Evolutionary conservation across 2,797 vertebrate genomes (phyloP), one percentile per base, ranked within the genome.

Genomic region (Dermochelys coriacea): DNA sequence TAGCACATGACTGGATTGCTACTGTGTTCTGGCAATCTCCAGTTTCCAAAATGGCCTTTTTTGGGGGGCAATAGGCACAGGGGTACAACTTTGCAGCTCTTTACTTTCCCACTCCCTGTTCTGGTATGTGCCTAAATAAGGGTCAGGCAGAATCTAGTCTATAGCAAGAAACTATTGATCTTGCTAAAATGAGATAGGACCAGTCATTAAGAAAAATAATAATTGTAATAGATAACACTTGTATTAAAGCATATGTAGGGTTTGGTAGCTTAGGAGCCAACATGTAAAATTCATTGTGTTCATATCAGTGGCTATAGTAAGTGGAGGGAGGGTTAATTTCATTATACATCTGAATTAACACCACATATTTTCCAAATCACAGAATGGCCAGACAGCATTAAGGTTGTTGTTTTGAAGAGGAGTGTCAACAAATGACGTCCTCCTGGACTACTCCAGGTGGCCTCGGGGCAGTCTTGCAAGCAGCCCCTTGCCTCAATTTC

Each of bases 291-390:
- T 90, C 54, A 68, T n/a, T 84, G 82, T 82, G 88, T 78, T 91
- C 88, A 82, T 92, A 84, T 71, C 86, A 94, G 74, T 84, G 86
- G 55, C 85, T 92, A 87, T 57, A 95, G 78, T 59, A 94, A 68
- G 80, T 85, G 52, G 82, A 89, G 47, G 75, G 55, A 91, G 91
- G 86, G 93, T 88, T 86, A 89, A 94, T 94, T 91, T 93, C 50
- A n/a, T 68, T 59, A 29, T 27, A 14, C 29, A 29, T 27, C 55
- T 59, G 27, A 59, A 59, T 59, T 59, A 59, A 29, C 11, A 59
- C 27, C 55, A 59, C 55, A 59, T 12, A 59, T 29, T 59, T 59
- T 59, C 55, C 27, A 59, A 11, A 59, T 29, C 55, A 59, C 27
- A 59, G 25, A 59, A 59, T 59, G 27, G 55, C 55, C 55, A 29